Percentiles rank a stretch among this genome's conserved stretches.
Conservation (phyloP, 2,797 vertebrate species). For the Chelidonichthys spinosus region DNA sequence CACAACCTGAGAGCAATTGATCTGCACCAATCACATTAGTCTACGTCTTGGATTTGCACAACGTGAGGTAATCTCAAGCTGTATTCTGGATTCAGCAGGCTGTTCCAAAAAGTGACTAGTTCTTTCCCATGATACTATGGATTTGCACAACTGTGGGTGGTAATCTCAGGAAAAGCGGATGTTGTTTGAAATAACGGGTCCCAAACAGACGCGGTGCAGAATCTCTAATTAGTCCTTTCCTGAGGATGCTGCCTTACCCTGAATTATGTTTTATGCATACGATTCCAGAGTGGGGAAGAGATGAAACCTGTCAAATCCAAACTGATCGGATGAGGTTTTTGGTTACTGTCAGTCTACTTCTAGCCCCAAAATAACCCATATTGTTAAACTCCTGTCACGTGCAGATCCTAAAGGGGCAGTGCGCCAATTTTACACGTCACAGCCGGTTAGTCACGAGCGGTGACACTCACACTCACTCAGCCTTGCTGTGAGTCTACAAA, state of each 20-base stretch:
- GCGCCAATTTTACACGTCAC: conserved; percentile 13
- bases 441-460: not conserved
- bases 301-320: conserved; percentile 40
- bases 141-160: conserved; percentile 72
- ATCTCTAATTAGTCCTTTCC: conserved; percentile 52
- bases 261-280: conserved; percentile 46
- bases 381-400: conserved; percentile 3
- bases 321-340: conserved; percentile 16
- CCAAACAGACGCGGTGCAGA: conserved; percentile 21
- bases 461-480: not conserved
- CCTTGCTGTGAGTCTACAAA: not conserved
- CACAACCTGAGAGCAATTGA: conserved; percentile 75
- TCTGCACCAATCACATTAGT: conserved; percentile 77
- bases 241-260: conserved; percentile 23
- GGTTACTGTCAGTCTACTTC: conserved; percentile 9
- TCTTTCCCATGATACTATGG: no score
- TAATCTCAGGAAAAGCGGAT: conserved; percentile 55
- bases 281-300: conserved; percentile 24
- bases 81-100: no score
- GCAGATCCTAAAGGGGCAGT: conserved; percentile 8
- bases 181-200: conserved; percentile 37
- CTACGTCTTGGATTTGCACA: conserved; percentile 66
- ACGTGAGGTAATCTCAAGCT: no score
- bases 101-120: no score
- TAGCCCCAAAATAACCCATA: not conserved